Evolutionary conservation across 2,113 vertebrate genomes (phyloP).

Genomic region (Ovis canadensis): DNA sequence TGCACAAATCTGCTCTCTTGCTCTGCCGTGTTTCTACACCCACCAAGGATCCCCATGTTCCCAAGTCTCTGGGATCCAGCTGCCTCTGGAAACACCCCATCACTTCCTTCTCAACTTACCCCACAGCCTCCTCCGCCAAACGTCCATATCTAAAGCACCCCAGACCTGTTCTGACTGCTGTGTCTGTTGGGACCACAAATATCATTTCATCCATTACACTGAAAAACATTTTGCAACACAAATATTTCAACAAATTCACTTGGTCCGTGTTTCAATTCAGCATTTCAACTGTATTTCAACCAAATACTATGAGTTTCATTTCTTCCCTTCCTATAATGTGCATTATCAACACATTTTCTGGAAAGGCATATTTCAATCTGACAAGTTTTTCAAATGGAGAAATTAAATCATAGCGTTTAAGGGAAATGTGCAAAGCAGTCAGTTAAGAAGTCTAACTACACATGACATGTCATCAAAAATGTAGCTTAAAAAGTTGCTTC

Average conservation of each 20-base stretch:
- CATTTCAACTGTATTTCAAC: not conserved
- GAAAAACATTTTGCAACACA: conserved; percentile 43
- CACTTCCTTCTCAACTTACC: conserved; percentile 13
- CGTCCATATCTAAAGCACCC: conserved; percentile 52
- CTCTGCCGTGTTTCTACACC: conserved; percentile 47
- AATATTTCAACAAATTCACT: conserved; percentile 3
- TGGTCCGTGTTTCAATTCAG: not conserved
- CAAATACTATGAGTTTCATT: not conserved
- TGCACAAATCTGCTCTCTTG: conserved; percentile 41
- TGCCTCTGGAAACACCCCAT: conserved; percentile 66
- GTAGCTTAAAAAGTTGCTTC: not conserved
- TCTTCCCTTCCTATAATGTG: not conserved
- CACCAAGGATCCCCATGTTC: conserved; percentile 46
- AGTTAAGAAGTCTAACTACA: not conserved
- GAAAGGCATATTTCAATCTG: not conserved
- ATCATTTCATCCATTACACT: conserved; percentile 32
- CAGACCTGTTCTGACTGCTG: conserved; percentile 24
- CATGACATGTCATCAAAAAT: not conserved
- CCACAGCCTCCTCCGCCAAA: conserved; percentile 35
- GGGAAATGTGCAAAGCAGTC: not conserved
- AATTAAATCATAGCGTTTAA: not conserved
- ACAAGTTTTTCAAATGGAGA: not conserved
- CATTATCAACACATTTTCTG: not conserved
- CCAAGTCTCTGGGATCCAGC: conserved; percentile 46
- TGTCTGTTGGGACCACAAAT: conserved; percentile 45